Evolutionary conservation across 2,888 invertebrate genomes (phyloP), one percentile per base, ranked within the genome.

Genomic region (Tubiluchus corallicola): DNA sequence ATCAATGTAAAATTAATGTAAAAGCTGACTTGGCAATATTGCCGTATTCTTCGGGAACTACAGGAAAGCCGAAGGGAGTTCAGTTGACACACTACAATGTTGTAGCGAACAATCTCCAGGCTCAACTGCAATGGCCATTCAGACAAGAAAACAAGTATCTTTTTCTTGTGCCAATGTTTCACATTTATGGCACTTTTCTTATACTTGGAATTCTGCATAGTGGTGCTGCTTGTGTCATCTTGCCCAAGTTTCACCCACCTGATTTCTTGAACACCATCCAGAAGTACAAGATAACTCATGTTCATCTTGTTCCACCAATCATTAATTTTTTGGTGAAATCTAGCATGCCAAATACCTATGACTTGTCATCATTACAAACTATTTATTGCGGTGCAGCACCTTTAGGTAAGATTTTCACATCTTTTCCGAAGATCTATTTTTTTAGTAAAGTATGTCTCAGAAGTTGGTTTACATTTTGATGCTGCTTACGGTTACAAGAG

Each of bases 31-130:
- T 76, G 3, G 73, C 73, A 0, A 62, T 79, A 21, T 65, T 85
- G 55, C 83, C 82, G 1, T 85, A 79, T 62, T 84, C 83, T 2
- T 83, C 83, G 59, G 82, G 82, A 1, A 87, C 85, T 0, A 85
- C 84, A 0, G 87, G 87, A 0, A 57, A 80, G 44, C 78, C 82
- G 0, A 82, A 82, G 60, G 81, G 79, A 20, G 82, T 82, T 0
- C 73, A 75, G 69, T 64, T 80, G 3, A 75, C 77, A 2, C 77
- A 81, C 59, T 66, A 67, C 20, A 81, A 79, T 63, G 67, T 80
- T 15, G 71, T 74, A 3, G 64, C 68, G 1, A 55, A 59, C 45
- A 46, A 61, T 20, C 38, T 46, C 4, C 59, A 59, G 41, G 47
- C 51, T n/a, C n/a, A n/a, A n/a, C n/a, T 57, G 56, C 46, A 45